A percentile compares a stretch with the other conserved stretches of the same genome.
phyloP scores from a whole-genome alignment of 1,140 invertebrate species.

The Periplaneta americana region DNA sequence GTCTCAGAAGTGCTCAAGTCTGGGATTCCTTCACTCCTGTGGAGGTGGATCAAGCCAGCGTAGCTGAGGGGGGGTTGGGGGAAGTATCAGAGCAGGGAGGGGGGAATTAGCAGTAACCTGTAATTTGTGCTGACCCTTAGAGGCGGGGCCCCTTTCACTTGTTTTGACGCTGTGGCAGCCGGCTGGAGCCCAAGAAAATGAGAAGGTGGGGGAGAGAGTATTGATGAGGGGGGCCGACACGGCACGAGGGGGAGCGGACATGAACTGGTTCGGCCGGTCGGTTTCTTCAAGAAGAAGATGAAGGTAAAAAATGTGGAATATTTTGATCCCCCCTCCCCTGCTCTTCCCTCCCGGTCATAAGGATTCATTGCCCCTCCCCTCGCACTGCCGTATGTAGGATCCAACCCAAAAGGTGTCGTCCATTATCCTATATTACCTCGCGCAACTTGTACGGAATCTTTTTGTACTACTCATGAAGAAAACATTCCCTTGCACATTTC shows the following conservation, averaged over 20 bases:
- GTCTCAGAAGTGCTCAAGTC: not conserved
- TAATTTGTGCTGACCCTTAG: not conserved
- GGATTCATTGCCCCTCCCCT: not conserved
- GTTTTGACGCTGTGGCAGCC: not conserved
- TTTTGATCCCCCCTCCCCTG: not conserved
- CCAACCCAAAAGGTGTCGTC: not conserved
- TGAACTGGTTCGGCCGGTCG: not conserved
- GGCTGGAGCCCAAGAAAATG: not conserved
- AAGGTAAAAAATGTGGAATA: not conserved
- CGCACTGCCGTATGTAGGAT: not conserved
- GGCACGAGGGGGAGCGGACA: not conserved
- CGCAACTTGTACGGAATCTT: not conserved
- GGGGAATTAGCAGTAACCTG: not conserved
- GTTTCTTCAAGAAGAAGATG: not conserved
- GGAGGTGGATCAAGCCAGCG: not conserved
- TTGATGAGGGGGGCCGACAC: not conserved
- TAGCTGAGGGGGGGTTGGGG: not conserved
- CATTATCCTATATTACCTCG: not conserved
- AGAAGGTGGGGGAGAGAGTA: not conserved
- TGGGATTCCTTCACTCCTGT: not conserved
- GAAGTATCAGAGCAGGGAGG: not conserved
- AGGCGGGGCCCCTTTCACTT: not conserved
- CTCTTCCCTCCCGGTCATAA: not conserved
- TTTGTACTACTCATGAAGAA: not conserved
- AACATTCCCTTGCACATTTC: too few species aligned